Conservation (phyloP, 2,113 vertebrate species). For the Prunella himalayana region DNA sequence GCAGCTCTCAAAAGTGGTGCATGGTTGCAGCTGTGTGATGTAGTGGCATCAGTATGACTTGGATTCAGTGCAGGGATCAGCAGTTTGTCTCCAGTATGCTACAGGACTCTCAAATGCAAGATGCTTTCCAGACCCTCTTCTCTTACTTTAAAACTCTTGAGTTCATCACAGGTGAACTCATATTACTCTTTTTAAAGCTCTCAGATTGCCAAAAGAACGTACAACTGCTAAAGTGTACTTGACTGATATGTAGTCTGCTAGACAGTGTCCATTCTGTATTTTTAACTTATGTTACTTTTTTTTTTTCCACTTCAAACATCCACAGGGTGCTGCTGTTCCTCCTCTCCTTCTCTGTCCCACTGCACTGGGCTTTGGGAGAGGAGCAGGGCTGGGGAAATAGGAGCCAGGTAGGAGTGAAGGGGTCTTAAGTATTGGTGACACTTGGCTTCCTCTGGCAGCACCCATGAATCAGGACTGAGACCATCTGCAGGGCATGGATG, state of each 20-base stretch:
- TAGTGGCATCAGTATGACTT: background rate
- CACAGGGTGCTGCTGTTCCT: background rate
- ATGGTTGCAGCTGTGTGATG: background rate
- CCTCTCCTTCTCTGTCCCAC: background rate
- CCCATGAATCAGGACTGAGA: background rate
- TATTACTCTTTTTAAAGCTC: background rate
- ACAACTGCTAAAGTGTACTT: background rate
- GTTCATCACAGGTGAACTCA: background rate
- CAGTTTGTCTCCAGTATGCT: background rate
- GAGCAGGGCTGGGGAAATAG: background rate
- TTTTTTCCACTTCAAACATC: background rate
- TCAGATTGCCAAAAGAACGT: background rate
- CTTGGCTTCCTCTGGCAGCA: background rate
- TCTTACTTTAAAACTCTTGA: background rate
- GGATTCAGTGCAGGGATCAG: accelerated
- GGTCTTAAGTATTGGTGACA: background rate
- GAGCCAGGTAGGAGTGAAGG: background rate
- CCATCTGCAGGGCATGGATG: background rate
- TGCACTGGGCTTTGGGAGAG: background rate
- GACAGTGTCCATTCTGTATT: background rate
- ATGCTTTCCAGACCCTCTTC: background rate
- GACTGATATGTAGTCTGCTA: background rate
- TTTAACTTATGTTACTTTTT: background rate
- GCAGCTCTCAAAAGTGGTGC: background rate
- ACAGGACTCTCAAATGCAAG: background rate